Evolutionary conservation across 2,113 vertebrate genomes (phyloP).

Genomic region (Carettochelys insculpta): DNA sequence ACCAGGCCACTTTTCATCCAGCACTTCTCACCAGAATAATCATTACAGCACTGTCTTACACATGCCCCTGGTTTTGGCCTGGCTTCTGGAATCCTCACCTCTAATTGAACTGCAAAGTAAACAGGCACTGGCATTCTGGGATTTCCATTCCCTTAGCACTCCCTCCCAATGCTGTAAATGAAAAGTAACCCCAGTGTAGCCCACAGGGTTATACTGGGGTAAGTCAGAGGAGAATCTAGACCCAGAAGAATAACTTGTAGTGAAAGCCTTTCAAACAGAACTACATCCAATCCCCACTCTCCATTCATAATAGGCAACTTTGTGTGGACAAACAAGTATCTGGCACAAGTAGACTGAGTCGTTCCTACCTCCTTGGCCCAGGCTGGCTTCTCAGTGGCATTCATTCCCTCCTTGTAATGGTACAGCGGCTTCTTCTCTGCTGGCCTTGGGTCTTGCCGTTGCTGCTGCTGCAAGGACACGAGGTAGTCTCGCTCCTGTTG

Average conservation of each 20-base stretch:
- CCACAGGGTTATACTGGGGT: not conserved
- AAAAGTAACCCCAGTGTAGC: not conserved
- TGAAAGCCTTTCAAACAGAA: accelerated
- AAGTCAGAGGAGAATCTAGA: not conserved
- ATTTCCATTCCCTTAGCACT: not conserved
- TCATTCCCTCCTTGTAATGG: slow-evolving; percentile 97
- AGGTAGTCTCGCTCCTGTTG: slow-evolving; percentile 96
- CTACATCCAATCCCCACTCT: not conserved
- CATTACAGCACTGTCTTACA: not conserved
- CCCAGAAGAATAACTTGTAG: not conserved
- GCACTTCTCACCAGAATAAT: not conserved
- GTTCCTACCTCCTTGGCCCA: slow-evolving; percentile 95
- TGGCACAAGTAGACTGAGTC: accelerated
- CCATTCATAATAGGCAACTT: not conserved
- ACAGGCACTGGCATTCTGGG: not conserved
- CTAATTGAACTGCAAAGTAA: not conserved
- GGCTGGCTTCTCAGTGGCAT: slow-evolving; percentile 92
- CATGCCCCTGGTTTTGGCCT: not conserved
- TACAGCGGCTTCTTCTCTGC: slow-evolving; percentile 96
- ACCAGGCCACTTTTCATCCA: not conserved
- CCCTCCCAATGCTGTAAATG: not conserved
- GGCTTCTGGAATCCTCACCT: not conserved
- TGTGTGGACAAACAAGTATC: accelerated
- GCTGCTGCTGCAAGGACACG: slow-evolving; percentile 93
- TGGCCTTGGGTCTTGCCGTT: slow-evolving; percentile 86